A percentile compares a stretch with the other conserved stretches of the same genome.
Conservation (phyloP, 2,113 vertebrate species). For the Cyanocitta stelleri region DNA sequence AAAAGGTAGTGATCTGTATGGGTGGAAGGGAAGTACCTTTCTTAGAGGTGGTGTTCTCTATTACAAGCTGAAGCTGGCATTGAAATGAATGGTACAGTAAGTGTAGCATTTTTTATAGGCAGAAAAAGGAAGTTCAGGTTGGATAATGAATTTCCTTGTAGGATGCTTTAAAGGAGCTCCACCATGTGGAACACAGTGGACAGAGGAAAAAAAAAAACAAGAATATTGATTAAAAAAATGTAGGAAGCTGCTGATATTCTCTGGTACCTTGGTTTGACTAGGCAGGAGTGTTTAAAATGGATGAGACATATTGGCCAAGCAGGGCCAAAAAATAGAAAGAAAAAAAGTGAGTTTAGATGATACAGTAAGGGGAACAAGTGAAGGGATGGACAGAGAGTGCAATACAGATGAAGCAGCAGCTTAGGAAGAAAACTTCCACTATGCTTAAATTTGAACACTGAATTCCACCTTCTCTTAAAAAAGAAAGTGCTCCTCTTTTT, state of each 20-base stretch:
- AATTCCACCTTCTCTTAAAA: neutral
- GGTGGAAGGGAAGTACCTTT: neutral
- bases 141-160: neutral
- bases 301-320: neutral
- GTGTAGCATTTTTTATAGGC: neutral
- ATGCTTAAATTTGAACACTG: neutral
- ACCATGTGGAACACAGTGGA: neutral
- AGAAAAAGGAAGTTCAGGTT: neutral
- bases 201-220: neutral
- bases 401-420: neutral
- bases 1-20: neutral
- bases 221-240: neutral
- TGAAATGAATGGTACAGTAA: neutral
- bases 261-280: neutral
- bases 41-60: neutral
- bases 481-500: neutral
- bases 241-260: neutral
- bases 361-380: neutral
- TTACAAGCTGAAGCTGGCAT: neutral
- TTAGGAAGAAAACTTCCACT: neutral
- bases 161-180: constrained; percentile 11
- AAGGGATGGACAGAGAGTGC: neutral
- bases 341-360: neutral
- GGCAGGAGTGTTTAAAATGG: neutral
- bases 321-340: neutral